phyloP scores from a whole-genome alignment of 2,797 vertebrate genomes.

The Phaenicophaeus curvirostris region DNA sequence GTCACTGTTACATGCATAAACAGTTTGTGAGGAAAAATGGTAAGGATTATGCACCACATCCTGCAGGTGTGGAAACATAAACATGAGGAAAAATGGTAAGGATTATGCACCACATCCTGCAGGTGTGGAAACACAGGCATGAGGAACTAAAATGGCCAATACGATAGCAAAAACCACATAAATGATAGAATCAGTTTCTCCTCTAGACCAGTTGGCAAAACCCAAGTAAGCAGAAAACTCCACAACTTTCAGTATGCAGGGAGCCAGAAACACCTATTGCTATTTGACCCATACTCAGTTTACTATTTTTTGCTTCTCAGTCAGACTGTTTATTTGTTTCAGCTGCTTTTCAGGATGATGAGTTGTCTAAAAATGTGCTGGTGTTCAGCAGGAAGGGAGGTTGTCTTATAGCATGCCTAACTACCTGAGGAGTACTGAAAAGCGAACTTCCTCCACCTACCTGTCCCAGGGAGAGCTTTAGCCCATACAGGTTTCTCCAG shows the following conservation, averaged over 20 bases:
- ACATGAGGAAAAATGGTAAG: background rate
- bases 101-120: background rate
- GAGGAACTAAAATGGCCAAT: background rate
- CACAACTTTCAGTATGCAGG: background rate
- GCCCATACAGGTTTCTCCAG: background rate
- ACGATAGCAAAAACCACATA: background rate
- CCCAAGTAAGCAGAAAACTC: background rate
- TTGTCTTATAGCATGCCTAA: background rate
- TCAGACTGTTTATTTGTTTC: constrained; percentile 66
- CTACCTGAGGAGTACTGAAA: constrained; percentile 31
- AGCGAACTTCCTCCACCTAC: background rate
- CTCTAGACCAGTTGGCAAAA: background rate
- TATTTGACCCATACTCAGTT: constrained; percentile 34
- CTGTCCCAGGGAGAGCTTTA: background rate
- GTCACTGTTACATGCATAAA: background rate
- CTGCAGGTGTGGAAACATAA: background rate
- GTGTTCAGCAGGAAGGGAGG: constrained; percentile 30
- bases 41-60: background rate
- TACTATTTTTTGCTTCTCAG: constrained; percentile 51
- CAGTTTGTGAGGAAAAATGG: background rate
- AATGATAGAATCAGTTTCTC: background rate
- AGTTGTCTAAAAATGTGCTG: constrained; percentile 71
- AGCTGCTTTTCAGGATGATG: constrained; percentile 63
- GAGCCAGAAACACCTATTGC: constrained; percentile 10
- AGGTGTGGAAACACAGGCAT: background rate